Evolutionary conservation across 2,113 vertebrate species (phyloP).

Genomic region (Pterophyllum scalare): DNA sequence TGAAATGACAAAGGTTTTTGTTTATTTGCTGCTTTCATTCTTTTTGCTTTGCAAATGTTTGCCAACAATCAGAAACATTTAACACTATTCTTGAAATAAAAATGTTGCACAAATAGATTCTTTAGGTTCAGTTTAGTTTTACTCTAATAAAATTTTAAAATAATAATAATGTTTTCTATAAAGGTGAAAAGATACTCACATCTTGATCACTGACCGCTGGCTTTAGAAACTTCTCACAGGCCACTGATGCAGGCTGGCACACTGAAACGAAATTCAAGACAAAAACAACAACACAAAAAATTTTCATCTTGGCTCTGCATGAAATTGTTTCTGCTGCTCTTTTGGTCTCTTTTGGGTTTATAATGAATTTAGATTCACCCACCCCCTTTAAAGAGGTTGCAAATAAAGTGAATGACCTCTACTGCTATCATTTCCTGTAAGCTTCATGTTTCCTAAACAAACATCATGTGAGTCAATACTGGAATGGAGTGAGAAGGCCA

Average conservation of each 20-base stretch:
- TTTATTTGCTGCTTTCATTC: neutral
- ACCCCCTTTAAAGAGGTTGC: neutral
- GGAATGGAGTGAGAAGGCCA: neutral
- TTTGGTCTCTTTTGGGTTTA: neutral
- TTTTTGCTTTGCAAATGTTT: neutral
- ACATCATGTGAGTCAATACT: neutral
- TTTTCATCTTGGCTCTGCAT: constrained; percentile 25
- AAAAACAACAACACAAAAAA: constrained; percentile 12
- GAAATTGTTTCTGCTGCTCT: neutral
- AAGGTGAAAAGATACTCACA: constrained; percentile 26
- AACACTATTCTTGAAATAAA: neutral
- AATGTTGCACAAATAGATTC: neutral
- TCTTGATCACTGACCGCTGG: neutral
- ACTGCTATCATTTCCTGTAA: neutral
- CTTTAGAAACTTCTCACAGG: constrained; percentile 19
- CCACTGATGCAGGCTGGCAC: constrained; percentile 23
- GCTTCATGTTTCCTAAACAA: neutral
- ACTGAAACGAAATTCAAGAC: constrained; percentile 31
- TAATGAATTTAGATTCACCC: neutral
- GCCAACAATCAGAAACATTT: neutral
- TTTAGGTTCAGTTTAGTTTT: neutral
- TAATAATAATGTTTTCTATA: neutral
- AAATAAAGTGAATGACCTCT: neutral
- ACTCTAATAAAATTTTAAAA: neutral
- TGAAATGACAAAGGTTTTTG: neutral